Evolutionary conservation across 2,888 invertebrate species (phyloP), one percentile per base, ranked within the genome.

Genomic region (Zygogramma bicolorata): DNA sequence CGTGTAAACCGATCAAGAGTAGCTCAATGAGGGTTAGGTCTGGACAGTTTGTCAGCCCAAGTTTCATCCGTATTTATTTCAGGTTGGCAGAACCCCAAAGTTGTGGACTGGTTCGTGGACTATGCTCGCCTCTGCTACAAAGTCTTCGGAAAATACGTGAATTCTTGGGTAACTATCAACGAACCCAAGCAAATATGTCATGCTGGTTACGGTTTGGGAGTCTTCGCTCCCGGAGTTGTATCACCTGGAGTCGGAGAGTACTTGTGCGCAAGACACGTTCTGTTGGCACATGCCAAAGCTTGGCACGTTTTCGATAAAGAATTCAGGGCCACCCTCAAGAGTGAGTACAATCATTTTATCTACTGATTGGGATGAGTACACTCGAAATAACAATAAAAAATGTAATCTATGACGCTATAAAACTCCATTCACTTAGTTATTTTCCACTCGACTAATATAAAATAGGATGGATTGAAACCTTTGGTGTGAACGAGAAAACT

Each of bases 251-350:
- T 89, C 13, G 90, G 88, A 0, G 90, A 90, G 60, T 94, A 94
- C 83, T 82, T 90, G 38, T 92, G 92, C 80, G 90, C 90, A 65
- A 91, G 93, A 80, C 91, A 90, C 61, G 84, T 92, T 57, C 85
- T 94, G 10, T 88, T 91, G 77, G 90, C 94, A 0, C 94, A 94
- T 80, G 92, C 92, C 1, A 90, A 88, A 79, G 89, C 90, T 0
- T 94, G 91, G 84, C 89, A 90, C 69, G 82, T 92, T 25, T 93
- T 93, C 82, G 88, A 92, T 61, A 85, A 89, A 5, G 88, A 89
- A n/a, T 93, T 90, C 84, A 88, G 90, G 70, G 77, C 87, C 0
- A 80, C 75, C 1, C 91, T 92, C 81, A 87, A 90, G 70, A 92
- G 92, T 86, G 68, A 68, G 61, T 77, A 62, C 20, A 31, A 3